A percentile compares a stretch with the other conserved stretches of the same genome.
These are phyloP conservation scores for Trinorchestia longiramus DNA, from an alignment of 1,140 invertebrate species.

Conservation along the genomic window DNA sequence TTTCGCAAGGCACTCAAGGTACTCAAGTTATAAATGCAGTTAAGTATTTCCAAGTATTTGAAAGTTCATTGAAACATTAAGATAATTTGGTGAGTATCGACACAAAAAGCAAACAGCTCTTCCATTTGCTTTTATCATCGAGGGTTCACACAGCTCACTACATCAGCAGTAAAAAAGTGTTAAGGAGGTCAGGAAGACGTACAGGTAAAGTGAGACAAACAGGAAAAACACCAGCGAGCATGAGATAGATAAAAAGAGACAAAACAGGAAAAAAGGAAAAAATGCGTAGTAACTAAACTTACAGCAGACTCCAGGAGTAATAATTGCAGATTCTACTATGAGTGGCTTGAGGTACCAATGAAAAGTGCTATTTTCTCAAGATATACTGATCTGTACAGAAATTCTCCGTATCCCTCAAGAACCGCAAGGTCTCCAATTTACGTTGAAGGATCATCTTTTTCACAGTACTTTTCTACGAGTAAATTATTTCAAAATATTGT, in stretches of 20 bases:
- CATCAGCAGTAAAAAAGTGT: neutral
- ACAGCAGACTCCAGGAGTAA: neutral
- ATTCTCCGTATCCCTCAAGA: too few species aligned
- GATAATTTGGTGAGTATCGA: neutral
- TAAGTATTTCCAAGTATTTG: neutral
- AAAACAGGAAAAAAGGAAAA: neutral
- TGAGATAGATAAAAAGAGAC: neutral
- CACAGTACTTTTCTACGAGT: too few species aligned
- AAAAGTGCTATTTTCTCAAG: too few species aligned
- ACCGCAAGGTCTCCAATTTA: too few species aligned
- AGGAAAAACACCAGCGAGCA: neutral
- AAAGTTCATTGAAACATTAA: neutral
- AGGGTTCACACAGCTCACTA: neutral
- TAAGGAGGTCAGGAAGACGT: neutral
- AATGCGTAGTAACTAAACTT: neutral
- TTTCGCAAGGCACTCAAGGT: neutral
- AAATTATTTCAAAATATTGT: too few species aligned
- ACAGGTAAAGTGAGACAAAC: neutral
- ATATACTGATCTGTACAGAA: too few species aligned
- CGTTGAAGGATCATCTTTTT: too few species aligned
- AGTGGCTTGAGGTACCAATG: too few species aligned
- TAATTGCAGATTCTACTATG: neutral
- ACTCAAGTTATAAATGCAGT: neutral
- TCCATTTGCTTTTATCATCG: neutral
- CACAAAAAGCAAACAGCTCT: neutral